Percentiles rank a stretch among this genome's conserved stretches.
Evolutionary conservation across 1,140 invertebrate species (phyloP).

Genomic region (Aphidius gifuensis): DNA sequence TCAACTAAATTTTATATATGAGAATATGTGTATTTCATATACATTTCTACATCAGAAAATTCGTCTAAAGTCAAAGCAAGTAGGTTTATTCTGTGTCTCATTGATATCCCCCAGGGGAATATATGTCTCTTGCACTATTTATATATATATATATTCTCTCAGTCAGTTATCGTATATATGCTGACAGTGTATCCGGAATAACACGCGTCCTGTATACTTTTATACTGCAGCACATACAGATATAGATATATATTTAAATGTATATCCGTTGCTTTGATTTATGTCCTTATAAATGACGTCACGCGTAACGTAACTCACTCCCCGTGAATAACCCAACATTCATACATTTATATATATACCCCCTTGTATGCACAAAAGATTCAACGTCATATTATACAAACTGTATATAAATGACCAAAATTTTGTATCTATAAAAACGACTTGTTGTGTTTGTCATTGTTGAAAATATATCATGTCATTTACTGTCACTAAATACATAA

Average conservation of each 20-base stretch:
- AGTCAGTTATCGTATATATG: not conserved
- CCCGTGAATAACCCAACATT: slow-evolving; percentile 7
- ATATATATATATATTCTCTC: slow-evolving; percentile 1
- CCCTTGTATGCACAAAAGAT: slow-evolving; percentile 54
- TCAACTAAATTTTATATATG: too few relatives aligned
- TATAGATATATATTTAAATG: slow-evolving; percentile 5
- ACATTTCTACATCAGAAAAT: slow-evolving; percentile 1
- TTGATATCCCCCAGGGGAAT: slow-evolving; percentile 6
- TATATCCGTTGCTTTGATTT: slow-evolving; percentile 54
- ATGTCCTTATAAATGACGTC: slow-evolving; percentile 58
- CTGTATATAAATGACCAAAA: slow-evolving; percentile 56
- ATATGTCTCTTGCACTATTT: not conserved
- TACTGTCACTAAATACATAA: slow-evolving; percentile 32
- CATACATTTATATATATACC: slow-evolving; percentile 14
- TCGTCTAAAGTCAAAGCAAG: slow-evolving; percentile 11
- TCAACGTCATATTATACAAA: slow-evolving; percentile 49
- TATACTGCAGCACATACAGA: slow-evolving; percentile 24
- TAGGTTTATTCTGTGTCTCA: slow-evolving; percentile 3
- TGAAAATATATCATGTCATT: slow-evolving; percentile 50
- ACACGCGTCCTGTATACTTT: slow-evolving; percentile 1
- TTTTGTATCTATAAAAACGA: slow-evolving; percentile 36
- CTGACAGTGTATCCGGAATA: slow-evolving; percentile 19
- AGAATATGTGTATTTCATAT: too few relatives aligned
- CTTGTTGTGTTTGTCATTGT: slow-evolving; percentile 58
- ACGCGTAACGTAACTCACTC: slow-evolving; percentile 44